These are phyloP conservation scores for Podabrus alpinus DNA, from an alignment of 2,888 invertebrate genomes.

Conservation along the genomic window DNA sequence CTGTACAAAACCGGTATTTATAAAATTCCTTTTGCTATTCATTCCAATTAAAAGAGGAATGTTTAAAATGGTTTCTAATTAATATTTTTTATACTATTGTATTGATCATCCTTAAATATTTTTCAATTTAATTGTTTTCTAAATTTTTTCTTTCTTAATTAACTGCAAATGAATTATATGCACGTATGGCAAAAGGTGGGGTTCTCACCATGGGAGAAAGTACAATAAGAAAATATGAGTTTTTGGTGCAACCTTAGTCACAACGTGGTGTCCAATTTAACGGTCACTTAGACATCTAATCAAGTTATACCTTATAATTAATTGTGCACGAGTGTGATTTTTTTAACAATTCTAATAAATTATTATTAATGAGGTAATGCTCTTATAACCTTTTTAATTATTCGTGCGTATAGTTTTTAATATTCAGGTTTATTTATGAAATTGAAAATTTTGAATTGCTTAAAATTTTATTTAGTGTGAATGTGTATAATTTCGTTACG, in stretches of 20 bases:
- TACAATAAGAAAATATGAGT: background rate
- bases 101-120: no score
- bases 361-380: background rate
- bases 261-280: background rate
- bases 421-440: background rate
- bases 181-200: background rate
- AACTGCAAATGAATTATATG: background rate
- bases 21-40: no score
- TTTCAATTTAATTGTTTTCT: background rate
- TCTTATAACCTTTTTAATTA: background rate
- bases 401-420: background rate
- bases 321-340: background rate
- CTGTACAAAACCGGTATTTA: no score
- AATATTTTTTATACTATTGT: no score
- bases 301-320: background rate
- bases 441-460: background rate
- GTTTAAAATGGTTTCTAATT: no score
- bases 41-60: no score
- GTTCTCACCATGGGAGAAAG: background rate
- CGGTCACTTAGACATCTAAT: background rate
- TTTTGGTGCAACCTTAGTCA: background rate
- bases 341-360: background rate
- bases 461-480: background rate
- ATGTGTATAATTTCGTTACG: background rate
- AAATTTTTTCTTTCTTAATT: background rate